These are phyloP conservation scores for Echinops telfairi DNA, from an alignment of 2,113 vertebrate species.

Conservation along the genomic window DNA sequence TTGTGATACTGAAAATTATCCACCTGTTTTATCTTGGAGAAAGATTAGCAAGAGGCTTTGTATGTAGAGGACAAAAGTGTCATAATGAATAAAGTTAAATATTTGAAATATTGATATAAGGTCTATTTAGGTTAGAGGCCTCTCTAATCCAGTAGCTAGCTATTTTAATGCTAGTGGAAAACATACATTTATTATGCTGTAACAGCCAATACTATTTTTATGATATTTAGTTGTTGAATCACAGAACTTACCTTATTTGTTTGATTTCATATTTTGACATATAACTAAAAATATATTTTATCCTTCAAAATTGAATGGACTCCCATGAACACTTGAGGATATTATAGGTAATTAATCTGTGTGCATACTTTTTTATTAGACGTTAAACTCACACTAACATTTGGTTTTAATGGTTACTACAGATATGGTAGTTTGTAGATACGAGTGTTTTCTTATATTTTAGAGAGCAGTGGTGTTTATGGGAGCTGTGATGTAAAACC, in stretches of 20 bases:
- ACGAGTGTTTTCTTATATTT: neutral
- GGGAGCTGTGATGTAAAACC: neutral
- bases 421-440: neutral
- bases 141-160: neutral
- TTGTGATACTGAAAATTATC: neutral
- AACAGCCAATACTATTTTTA: neutral
- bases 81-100: neutral
- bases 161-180: neutral
- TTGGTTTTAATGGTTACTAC: neutral
- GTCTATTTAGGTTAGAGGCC: neutral
- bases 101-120: neutral
- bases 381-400: neutral
- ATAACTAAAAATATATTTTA: neutral
- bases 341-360: conserved; percentile 51
- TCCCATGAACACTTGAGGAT: conserved; percentile 38
- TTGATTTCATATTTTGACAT: conserved; percentile 55
- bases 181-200: neutral
- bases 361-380: neutral
- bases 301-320: neutral
- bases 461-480: neutral
- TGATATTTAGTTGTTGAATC: conserved; percentile 24
- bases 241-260: conserved; percentile 49
- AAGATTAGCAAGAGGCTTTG: neutral
- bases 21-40: neutral
- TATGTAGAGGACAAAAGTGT: neutral